Evolutionary conservation across 2,113 vertebrate genomes (phyloP).

Genomic region (Eretmochelys imbricata): DNA sequence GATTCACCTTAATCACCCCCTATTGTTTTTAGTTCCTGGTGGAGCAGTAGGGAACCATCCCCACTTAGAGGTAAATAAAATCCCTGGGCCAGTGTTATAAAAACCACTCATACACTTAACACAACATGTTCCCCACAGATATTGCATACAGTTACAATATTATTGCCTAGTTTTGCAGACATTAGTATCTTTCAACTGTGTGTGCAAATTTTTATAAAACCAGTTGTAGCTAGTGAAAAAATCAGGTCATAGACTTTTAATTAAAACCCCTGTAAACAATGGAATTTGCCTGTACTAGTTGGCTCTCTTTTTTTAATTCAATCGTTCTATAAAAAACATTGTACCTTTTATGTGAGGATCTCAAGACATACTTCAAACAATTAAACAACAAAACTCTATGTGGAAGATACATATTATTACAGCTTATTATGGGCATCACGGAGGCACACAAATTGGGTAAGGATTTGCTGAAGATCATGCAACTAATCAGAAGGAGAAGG

Average conservation of each 20-base stretch:
- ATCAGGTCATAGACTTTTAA: neutral
- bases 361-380: neutral
- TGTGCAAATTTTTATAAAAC: neutral
- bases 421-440: neutral
- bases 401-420: neutral
- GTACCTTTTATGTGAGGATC: neutral
- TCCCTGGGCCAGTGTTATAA: neutral
- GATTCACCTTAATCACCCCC: neutral
- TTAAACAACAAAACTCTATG: neutral
- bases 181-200: neutral
- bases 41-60: neutral
- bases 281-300: rapidly evolving
- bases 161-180: neutral
- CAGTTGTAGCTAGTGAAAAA: neutral
- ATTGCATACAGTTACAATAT: neutral
- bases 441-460: neutral
- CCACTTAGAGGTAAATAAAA: neutral
- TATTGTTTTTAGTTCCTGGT: neutral
- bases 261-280: neutral
- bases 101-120: neutral
- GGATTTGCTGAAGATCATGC: neutral
- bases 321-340: neutral
- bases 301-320: neutral
- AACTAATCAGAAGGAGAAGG: neutral
- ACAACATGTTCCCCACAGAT: neutral